Base-by-base conservation (phyloP, 1,140 invertebrate species). In the Ceratitis capitata region DNA sequence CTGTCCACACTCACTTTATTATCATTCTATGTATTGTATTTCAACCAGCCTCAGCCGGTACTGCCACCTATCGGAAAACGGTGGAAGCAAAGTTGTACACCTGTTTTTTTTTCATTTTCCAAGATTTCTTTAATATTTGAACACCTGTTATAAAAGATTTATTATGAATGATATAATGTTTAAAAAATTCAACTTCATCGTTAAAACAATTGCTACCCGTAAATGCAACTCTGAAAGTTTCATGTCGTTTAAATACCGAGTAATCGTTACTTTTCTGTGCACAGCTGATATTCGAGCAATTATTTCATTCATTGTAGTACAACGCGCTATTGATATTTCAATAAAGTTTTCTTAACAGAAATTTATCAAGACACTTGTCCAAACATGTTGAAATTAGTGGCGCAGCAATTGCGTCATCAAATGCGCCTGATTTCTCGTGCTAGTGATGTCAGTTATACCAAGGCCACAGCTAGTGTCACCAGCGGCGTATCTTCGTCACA, bases 351-450 rank as follows among this genome's bases (percentile, higher is more conserved):
- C 42, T 23, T 61, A 84, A 84, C 45, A 69, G 23, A 64, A 84
- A 85, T 6, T 26, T 23, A 19, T 10, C 19, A 19, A 9, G 1
- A 45, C 26, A 61, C 82, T 32, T 85, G 35, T 47, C 16, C 1
- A 29, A 49, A 42, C 29, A 86, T 86, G 85, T 86, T 84, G 19
- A 86, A 84, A 45, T 23, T 84, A 64, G 4, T 86, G 14, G 61
- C 45, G 10, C 85, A 86, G 69, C 85, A 86, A 84, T 9, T 86
- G 29, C 56, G 58, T 9, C 82, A 78, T 29, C 42, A 51, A 32
- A 32, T 47, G 42, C 23, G 69, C 2, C 69, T 45, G 16, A 39
- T 78, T 0, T 78, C 69, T n/a, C 69, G 69, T 78, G 23, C 23
- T 7, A 78, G 69, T 35, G 6, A 16, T 9, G 39, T 45, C 69